Percentiles rank a stretch among this genome's conserved stretches.
These are phyloP conservation scores for Delphinus delphis DNA, from an alignment of 2,113 vertebrate genomes.

Conservation along the genomic window DNA sequence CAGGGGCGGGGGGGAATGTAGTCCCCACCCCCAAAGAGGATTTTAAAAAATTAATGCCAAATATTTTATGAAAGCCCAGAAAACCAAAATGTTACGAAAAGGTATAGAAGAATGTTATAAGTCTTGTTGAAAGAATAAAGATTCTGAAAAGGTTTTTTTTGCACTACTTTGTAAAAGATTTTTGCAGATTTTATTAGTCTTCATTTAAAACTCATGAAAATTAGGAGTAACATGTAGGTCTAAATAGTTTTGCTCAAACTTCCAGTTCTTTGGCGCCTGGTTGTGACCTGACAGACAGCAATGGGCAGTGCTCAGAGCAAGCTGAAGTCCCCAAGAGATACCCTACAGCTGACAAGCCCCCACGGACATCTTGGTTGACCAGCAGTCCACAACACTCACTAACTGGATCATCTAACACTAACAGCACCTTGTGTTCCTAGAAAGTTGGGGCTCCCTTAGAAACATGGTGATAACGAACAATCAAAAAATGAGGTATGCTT, in stretches of 20 bases:
- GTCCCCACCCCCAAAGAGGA: background rate
- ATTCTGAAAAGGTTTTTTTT: background rate
- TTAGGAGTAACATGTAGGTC: background rate
- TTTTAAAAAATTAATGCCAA: background rate
- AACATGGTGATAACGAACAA: conserved; percentile 6
- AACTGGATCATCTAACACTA: background rate
- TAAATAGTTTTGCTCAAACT: background rate
- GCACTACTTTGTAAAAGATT: background rate
- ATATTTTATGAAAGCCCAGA: background rate
- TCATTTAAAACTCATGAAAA: background rate
- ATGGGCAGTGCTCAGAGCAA: background rate
- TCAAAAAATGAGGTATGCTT: background rate
- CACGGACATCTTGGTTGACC: background rate
- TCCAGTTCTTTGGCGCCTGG: background rate
- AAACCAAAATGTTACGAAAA: background rate
- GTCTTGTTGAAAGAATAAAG: background rate
- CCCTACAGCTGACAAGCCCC: background rate
- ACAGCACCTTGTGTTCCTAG: background rate
- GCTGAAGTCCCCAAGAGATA: background rate
- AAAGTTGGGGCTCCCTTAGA: background rate
- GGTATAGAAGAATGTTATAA: background rate
- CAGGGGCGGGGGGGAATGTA: background rate
- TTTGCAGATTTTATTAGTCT: background rate
- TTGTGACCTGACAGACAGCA: background rate
- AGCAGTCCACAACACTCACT: conserved; percentile 8